Base-by-base conservation (phyloP, 2,888 invertebrate genomes). In the Rhodophaea formosa region DNA sequence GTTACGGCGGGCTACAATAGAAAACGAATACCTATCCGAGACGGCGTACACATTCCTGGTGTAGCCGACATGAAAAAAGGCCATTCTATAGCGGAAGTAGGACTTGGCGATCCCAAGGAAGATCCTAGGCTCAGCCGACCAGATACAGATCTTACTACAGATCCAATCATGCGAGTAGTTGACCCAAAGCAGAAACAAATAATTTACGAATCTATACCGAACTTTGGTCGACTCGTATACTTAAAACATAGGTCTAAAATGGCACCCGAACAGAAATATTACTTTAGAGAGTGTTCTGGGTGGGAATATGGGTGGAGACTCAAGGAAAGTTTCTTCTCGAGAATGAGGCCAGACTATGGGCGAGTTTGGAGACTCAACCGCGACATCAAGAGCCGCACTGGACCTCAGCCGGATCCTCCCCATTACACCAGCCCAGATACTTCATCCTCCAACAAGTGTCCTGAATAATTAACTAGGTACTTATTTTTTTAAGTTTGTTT, bases 241-340 rank as follows among this genome's bases (percentile, higher is more conserved):
- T 63, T 82, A 56, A 74, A 74, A 55, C 65, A 53, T 7, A 70
- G 82, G 54, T 60, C 57, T 54, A 69, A 66, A 56, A 71, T 71
- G 3, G 15, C 61, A 14, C 81, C 81, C 0, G 82, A 82, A 56
- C 59, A 74, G 7, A 80, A 74, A 60, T 83, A 70, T 57, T 82
- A 83, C 54, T 79, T 79, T 52, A 63, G 45, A 15, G 75, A 77
- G 62, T 61, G 66, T 10, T 62, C 52, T 55, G 72, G 68, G 0
- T 76, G 75, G 76, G 67, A 62, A 7, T 80, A 73, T 32, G 83
- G 83, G 0, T 83, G 80, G 80, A 69, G 82, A 44, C 42, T 79
- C 32, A 61, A 61, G 0, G 82, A 82, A 16, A 80, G 80, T 53
- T 68, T 30, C 54, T 79, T 80, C 44, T 57, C 58, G 0, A 68